A percentile compares a stretch with the other conserved stretches of the same genome.
These are phyloP conservation scores for Mya arenaria DNA, from an alignment of 1,140 invertebrate genomes.

Conservation along the genomic window DNA sequence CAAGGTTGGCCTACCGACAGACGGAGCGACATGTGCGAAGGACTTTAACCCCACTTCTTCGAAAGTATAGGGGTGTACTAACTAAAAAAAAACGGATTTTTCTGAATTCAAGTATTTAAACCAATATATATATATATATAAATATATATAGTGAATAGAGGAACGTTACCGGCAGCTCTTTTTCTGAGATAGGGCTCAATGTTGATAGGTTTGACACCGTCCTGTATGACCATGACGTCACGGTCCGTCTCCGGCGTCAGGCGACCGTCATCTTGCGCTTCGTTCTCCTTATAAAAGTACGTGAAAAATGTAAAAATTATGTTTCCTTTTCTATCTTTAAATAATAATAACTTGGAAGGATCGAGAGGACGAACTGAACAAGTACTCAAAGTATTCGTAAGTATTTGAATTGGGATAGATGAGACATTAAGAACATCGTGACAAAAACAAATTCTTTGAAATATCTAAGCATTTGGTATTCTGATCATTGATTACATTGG, in stretches of 20 bases:
- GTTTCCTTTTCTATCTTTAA: background rate
- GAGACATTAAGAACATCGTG: background rate
- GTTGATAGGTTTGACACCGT: background rate
- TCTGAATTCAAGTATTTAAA: too few species aligned
- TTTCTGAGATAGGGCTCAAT: constrained; percentile 18
- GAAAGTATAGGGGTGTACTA: too few species aligned
- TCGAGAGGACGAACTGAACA: background rate
- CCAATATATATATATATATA: too few species aligned
- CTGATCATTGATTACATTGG: background rate
- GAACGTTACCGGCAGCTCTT: constrained; percentile 1
- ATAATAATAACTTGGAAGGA: too few species aligned
- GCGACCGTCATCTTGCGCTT: background rate
- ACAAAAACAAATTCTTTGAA: background rate
- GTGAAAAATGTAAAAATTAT: background rate
- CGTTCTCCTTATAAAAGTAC: background rate
- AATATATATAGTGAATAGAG: too few species aligned
- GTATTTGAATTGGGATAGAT: background rate
- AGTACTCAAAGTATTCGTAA: background rate
- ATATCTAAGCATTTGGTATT: background rate
- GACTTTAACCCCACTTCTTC: too few species aligned
- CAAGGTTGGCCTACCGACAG: too few species aligned
- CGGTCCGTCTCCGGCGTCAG: background rate
- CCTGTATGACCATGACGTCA: background rate
- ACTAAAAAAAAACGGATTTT: too few species aligned
- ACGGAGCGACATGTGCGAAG: too few species aligned